These are phyloP conservation scores for Cheilosia soror DNA, from an alignment of 2,888 invertebrate species.

Conservation along the genomic window DNA sequence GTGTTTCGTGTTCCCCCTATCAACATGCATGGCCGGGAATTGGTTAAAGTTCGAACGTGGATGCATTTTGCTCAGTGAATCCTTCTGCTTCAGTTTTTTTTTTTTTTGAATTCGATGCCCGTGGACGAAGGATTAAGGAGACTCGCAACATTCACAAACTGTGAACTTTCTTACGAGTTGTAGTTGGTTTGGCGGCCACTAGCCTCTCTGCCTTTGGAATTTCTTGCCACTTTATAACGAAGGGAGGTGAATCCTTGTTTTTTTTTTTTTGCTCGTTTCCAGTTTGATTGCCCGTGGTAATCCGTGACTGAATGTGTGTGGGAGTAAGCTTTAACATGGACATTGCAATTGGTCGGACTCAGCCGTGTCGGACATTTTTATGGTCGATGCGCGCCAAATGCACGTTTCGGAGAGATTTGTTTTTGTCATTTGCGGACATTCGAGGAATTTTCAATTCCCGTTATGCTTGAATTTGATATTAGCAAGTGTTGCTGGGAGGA, in stretches of 20 bases:
- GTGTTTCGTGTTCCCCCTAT: slow-evolving; percentile 17
- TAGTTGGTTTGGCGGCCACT: slow-evolving; percentile 45
- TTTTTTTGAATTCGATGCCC: slow-evolving; percentile 10
- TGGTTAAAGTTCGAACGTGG: slow-evolving; percentile 55
- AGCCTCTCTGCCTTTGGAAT: slow-evolving; percentile 12
- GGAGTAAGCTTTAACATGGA: slow-evolving; percentile 15
- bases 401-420: slow-evolving; percentile 70
- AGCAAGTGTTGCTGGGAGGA: slow-evolving; percentile 34
- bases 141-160: slow-evolving; percentile 52
- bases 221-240: slow-evolving; percentile 41
- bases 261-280: slow-evolving; percentile 35
- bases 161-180: slow-evolving; percentile 59
- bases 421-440: slow-evolving; percentile 67
- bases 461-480: slow-evolving; percentile 51
- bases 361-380: slow-evolving; percentile 60
- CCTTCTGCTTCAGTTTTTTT: not conserved
- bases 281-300: slow-evolving; percentile 56
- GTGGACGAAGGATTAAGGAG: slow-evolving; percentile 25
- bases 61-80: slow-evolving; percentile 42
- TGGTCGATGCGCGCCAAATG: slow-evolving; percentile 61
- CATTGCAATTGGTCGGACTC: slow-evolving; percentile 24
- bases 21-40: slow-evolving; percentile 56
- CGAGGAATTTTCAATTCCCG: slow-evolving; percentile 58
- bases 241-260: slow-evolving; percentile 15
- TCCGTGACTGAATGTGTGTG: slow-evolving; percentile 52